A percentile compares a stretch with the other conserved stretches of the same genome.
phyloP scores from a whole-genome alignment of 2,888 invertebrate species.

The Platypus cylindrus region DNA sequence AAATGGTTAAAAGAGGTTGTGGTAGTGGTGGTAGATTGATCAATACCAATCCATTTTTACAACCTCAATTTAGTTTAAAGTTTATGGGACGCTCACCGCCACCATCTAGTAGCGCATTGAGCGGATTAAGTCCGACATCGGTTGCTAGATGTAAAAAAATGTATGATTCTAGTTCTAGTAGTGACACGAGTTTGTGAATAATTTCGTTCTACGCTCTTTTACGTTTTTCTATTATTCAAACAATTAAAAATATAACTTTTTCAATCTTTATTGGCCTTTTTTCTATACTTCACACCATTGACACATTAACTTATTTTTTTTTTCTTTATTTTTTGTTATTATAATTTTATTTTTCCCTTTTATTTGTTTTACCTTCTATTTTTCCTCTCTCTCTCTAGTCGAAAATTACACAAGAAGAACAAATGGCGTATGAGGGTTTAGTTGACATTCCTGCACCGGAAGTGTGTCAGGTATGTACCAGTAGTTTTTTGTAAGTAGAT shows the following conservation, averaged over 20 bases:
- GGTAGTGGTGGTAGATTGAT: too few species aligned
- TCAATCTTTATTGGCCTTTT: conserved; percentile 15
- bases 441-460: conserved; percentile 52
- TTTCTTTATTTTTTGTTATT: conserved; percentile 28
- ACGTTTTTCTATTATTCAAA: conserved; percentile 13
- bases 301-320: conserved; percentile 23
- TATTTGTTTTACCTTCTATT: conserved; percentile 28
- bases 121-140: conserved; percentile 41
- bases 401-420: conserved; percentile 76
- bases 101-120: conserved; percentile 42
- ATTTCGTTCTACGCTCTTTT: conserved; percentile 13
- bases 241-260: conserved; percentile 3
- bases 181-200: conserved; percentile 33
- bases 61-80: conserved; percentile 31
- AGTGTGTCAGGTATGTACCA: conserved; percentile 32
- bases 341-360: conserved; percentile 26
- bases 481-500: neutral
- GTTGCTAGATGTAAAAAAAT: conserved; percentile 30
- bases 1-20: conserved; percentile 29
- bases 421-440: conserved; percentile 83
- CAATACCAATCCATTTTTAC: conserved; percentile 29
- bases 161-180: conserved; percentile 25
- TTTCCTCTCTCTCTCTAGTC: conserved; percentile 49
- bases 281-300: conserved; percentile 7
- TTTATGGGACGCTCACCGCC: conserved; percentile 40